Evolutionary conservation across 2,888 invertebrate species (phyloP).

Genomic region (Aleiodes alternator): DNA sequence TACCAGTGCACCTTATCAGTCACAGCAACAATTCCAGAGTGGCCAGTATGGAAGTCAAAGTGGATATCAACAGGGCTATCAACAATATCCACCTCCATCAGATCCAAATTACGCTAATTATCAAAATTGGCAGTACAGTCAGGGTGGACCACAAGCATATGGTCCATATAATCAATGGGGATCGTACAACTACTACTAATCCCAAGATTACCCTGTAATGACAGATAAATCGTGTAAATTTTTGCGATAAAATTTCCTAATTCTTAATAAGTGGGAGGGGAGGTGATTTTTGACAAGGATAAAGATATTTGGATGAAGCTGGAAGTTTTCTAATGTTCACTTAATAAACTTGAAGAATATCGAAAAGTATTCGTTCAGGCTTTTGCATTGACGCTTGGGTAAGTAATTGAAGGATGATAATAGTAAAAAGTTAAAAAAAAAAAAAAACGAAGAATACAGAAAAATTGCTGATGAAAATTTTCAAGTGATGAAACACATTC

Average conservation of each 20-base stretch:
- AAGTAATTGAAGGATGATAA: not conserved
- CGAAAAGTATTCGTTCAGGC: not conserved
- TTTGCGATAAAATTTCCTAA: constrained; percentile 16
- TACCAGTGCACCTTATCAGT: constrained; percentile 72
- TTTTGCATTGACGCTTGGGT: constrained; percentile 19
- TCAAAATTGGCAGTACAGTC: constrained; percentile 74
- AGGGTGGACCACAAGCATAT: constrained; percentile 73
- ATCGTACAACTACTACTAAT: constrained; percentile 73
- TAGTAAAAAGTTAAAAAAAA: too few species aligned
- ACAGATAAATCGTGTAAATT: constrained; percentile 18
- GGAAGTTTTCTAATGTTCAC: not conserved
- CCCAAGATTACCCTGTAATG: not conserved
- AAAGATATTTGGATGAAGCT: too few species aligned
- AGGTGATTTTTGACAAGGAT: not conserved
- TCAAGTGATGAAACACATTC: not conserved
- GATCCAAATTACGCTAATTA: constrained; percentile 74
- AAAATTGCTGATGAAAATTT: not conserved
- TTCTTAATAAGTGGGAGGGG: constrained; percentile 11
- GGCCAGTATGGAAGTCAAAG: constrained; percentile 77
- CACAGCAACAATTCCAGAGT: constrained; percentile 73
- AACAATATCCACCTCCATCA: constrained; percentile 73
- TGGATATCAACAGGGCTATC: constrained; percentile 76
- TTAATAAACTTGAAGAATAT: not conserved
- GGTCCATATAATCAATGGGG: constrained; percentile 75
- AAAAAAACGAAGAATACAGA: not conserved